Percentiles rank a stretch among this genome's conserved stretches.
Evolutionary conservation across 2,113 vertebrate species (phyloP).

Genomic region (Strix aluco): DNA sequence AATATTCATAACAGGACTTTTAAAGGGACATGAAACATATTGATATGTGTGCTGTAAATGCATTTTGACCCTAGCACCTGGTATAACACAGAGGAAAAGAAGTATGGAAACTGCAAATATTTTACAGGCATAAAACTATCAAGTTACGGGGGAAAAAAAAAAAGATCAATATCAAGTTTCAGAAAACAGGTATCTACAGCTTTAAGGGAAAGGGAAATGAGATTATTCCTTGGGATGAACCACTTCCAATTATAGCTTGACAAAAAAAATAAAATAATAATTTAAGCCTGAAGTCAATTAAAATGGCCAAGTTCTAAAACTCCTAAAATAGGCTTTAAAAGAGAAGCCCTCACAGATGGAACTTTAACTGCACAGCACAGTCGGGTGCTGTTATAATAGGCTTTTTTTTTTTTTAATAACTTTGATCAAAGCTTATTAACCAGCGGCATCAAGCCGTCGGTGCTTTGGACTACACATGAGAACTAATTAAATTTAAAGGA

Average conservation of each 20-base stretch:
- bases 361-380: neutral
- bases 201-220: neutral
- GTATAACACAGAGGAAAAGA: neutral
- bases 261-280: neutral
- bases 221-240: neutral
- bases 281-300: neutral
- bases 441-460: neutral
- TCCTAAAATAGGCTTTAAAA: neutral
- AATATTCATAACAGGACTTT: neutral
- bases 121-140: neutral
- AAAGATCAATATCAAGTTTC: neutral
- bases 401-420: neutral
- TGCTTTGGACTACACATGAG: constrained; percentile 31
- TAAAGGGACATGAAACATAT: neutral
- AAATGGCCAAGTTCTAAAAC: neutral
- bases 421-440: constrained; percentile 51
- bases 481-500: constrained; percentile 61
- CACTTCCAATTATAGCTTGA: neutral
- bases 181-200: neutral
- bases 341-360: neutral
- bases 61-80: neutral
- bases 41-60: neutral
- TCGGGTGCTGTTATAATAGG: neutral
- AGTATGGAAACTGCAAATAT: neutral
- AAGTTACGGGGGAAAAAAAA: neutral